Conservation (phyloP, 2,113 vertebrate genomes). For the Brachyhypopomus gauderio region DNA sequence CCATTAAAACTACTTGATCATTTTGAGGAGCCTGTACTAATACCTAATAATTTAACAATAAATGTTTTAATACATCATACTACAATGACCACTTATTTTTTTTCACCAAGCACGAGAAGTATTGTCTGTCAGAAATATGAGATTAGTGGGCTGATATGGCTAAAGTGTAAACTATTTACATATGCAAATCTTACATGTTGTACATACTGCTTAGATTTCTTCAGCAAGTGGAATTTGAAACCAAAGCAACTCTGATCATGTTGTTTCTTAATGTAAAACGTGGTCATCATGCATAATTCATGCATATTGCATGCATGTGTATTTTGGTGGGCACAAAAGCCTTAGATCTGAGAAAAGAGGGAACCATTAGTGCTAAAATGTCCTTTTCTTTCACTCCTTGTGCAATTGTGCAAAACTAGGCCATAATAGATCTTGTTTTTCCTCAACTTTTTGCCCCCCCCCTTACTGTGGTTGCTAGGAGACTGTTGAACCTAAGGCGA, state of each 20-base stretch:
- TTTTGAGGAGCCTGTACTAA: not conserved
- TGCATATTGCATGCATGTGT: not conserved
- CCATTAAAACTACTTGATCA: not conserved
- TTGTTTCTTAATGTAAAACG: no score
- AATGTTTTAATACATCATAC: not conserved
- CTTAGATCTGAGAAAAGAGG: constrained; percentile 12
- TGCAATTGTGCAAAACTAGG: constrained; percentile 48
- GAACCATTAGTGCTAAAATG: constrained; percentile 32
- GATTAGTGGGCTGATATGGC: no score
- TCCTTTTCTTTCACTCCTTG: constrained; percentile 30
- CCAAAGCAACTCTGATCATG: no score
- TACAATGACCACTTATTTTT: constrained; percentile 23
- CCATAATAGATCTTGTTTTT: constrained; percentile 38
- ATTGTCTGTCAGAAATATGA: not conserved
- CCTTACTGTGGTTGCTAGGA: constrained; percentile 53
- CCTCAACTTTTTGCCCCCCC: constrained; percentile 40
- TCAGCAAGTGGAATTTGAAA: no score
- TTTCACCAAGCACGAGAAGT: not conserved
- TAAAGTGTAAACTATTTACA: no score
- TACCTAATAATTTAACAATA: not conserved
- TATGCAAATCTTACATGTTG: no score
- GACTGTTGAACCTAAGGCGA: constrained; percentile 56
- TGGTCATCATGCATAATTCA: no score
- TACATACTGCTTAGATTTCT: no score
- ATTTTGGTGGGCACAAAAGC: constrained; percentile 18